Evolutionary conservation across 2,888 invertebrate species (phyloP).

Genomic region (Odontothrips loti): DNA sequence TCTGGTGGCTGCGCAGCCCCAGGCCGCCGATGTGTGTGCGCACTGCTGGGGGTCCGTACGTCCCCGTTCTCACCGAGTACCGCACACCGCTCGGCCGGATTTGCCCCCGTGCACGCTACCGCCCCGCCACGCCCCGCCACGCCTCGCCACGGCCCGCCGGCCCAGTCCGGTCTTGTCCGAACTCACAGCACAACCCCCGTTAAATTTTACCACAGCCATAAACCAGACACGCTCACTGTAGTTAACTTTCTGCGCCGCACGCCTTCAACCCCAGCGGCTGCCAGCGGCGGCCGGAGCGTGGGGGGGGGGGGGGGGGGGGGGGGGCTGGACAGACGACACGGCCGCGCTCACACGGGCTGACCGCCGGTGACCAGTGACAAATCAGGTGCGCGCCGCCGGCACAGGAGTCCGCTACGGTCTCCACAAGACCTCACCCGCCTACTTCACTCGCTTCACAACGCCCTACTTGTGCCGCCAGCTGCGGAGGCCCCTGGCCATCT

Average conservation of each 20-base stretch:
- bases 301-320: not conserved
- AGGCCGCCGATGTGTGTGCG: no score
- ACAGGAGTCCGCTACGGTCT: no score
- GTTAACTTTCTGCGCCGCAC: constrained; percentile 19
- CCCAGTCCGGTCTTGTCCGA: not conserved
- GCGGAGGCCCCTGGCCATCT: no score
- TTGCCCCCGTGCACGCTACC: not conserved
- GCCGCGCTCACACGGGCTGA: not conserved
- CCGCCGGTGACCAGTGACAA: no score
- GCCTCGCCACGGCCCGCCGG: not conserved
- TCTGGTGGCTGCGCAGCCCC: not conserved
- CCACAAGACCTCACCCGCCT: no score
- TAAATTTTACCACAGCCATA: constrained; percentile 24
- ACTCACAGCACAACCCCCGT: constrained; percentile 24
- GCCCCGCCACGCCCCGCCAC: not conserved
- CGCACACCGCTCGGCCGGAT: not conserved
- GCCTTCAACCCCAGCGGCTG: not conserved
- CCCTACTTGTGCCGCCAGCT: no score
- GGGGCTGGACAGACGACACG: not conserved
- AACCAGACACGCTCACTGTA: constrained; percentile 22
- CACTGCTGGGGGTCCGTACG: no score
- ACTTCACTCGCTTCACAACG: no score
- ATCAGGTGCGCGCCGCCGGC: no score
- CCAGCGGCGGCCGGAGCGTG: not conserved
- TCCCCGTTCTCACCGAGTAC: no score